Evolutionary conservation across 1,140 invertebrate species (phyloP), one percentile per base, ranked within the genome.

Genomic region (Heliconius eleuchia): DNA sequence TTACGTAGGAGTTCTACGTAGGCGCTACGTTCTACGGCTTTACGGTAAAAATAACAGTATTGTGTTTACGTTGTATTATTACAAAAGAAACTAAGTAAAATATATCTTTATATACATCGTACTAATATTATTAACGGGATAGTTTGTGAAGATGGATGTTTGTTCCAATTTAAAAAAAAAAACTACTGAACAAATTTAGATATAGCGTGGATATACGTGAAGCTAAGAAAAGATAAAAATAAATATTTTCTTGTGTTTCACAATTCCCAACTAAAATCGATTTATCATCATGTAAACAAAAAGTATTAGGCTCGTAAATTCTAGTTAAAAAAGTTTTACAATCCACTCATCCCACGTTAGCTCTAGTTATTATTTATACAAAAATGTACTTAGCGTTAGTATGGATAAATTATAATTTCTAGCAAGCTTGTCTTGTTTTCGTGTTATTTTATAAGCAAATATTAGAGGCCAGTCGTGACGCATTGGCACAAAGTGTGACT

Each of bases 331-430:
- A 57, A 9, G 5, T 57, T 57, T n/a, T 9, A 57, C 19, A 55
- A 23, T 16, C 57, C 27, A 74, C 46, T 55, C 3, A 52, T 27
- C 19, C 46, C 23, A 71, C 70, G 30, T 73, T 72, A 76, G 74
- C 70, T 72, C 23, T 46, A 79, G 55, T 79, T 79, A 57, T 66
- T 71, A 71, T 79, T 79, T 71, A 79, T 76, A 76, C 37, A 37
- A 72, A 71, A 76, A 52, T 74, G 27, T 74, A 76, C 74, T 50
- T 70, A 76, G 57, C 52, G 46, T 76, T 76, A 74, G 46, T 75
- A 4, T 46, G 46, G 37, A 39, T 79, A 79, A 55, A 79, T 74
- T 74, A 74, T 71, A 71, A 75, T 79, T 75, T 75, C 60, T 13
- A 66, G 27, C 3, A 66, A 27, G 9, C 27, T 30, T 23, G 3